phyloP scores from a whole-genome alignment of 2,113 vertebrate genomes.

The Atherinomorus stipes region DNA sequence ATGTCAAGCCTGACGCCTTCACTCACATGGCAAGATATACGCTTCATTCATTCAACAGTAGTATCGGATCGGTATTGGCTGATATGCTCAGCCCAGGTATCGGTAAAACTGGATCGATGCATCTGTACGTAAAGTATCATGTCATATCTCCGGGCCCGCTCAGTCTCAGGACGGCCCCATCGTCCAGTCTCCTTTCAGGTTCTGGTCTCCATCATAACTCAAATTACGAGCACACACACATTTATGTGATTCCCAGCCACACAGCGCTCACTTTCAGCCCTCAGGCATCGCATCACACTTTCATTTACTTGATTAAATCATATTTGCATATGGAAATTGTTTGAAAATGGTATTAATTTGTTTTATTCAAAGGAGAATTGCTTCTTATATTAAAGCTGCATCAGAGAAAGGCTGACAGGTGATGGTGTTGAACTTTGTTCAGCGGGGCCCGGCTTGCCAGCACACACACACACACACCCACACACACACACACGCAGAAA shows the following conservation, averaged over 20 bases:
- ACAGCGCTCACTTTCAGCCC: slow-evolving; percentile 68
- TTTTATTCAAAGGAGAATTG: slow-evolving; percentile 81
- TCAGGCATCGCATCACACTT: slow-evolving; percentile 72
- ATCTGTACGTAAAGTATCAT: too few species aligned
- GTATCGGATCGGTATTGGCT: too few species aligned
- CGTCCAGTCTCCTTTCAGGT: too few species aligned
- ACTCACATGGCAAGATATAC: too few species aligned
- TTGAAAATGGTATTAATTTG: slow-evolving; percentile 83
- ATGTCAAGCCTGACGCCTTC: too few species aligned
- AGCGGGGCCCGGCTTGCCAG: too few species aligned
- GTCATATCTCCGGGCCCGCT: too few species aligned
- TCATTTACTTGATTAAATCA: slow-evolving; percentile 85
- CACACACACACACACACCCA: neutral
- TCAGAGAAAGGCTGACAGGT: slow-evolving; percentile 69
- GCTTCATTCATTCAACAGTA: too few species aligned
- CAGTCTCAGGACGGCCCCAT: too few species aligned
- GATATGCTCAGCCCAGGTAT: too few species aligned
- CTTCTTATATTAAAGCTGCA: slow-evolving; percentile 76
- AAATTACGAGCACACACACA: neutral
- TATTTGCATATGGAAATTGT: slow-evolving; percentile 87
- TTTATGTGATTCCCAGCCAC: slow-evolving; percentile 26
- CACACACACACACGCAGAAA: neutral
- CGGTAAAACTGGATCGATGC: too few species aligned
- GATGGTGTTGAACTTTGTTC: slow-evolving; percentile 73
- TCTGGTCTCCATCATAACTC: too few species aligned